A percentile compares a stretch with the other conserved stretches of the same genome.
Conservation (phyloP, 2,797 vertebrate species). For the Bryconaethiops microstoma region DNA sequence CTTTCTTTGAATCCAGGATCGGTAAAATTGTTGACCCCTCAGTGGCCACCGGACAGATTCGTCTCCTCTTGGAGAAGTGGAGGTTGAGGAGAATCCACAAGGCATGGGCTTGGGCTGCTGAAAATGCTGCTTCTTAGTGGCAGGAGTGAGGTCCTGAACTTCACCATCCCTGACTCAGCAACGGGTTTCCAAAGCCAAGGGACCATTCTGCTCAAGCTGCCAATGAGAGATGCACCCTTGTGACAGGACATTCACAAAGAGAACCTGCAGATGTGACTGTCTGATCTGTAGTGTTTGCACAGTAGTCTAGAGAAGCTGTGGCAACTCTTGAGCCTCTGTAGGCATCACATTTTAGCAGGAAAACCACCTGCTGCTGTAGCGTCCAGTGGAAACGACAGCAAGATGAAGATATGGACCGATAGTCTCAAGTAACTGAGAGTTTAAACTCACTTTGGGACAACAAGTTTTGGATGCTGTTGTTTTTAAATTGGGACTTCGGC, state of each 20-base stretch:
- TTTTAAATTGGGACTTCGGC: not conserved
- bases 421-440: not conserved
- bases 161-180: constrained; percentile 29
- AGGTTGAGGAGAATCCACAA: constrained; percentile 57
- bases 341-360: not conserved
- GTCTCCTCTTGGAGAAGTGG: constrained; percentile 68
- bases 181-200: constrained; percentile 10
- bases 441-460: not conserved
- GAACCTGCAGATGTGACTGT: not conserved
- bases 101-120: constrained; percentile 47
- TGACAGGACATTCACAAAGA: not conserved
- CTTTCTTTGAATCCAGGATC: constrained; percentile 56
- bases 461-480: not conserved
- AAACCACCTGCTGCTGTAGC: not conserved
- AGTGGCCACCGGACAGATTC: constrained; percentile 47
- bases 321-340: not conserved
- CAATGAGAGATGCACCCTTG: no score
- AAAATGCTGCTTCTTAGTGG: constrained; percentile 58
- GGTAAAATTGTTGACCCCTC: constrained; percentile 15
- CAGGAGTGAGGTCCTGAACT: constrained; percentile 8
- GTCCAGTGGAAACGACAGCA: not conserved
- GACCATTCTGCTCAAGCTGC: constrained; percentile 25
- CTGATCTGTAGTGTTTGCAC: not conserved
- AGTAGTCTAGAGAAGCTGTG: not conserved
- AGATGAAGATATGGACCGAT: not conserved